phyloP scores from a whole-genome alignment of 1,140 invertebrate genomes.

The Hyles vespertilio region DNA sequence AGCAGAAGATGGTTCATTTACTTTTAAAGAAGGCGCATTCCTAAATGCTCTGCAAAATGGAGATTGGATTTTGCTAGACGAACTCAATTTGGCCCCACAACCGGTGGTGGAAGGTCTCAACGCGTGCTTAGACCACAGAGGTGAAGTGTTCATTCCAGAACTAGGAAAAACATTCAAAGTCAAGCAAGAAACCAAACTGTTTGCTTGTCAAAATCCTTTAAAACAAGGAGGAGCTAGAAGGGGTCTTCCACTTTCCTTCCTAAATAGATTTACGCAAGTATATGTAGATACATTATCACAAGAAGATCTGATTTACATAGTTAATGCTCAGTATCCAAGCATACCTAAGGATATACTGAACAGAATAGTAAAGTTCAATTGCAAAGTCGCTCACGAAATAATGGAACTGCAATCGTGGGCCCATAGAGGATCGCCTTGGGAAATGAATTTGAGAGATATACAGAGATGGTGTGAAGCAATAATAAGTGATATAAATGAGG shows the following conservation, averaged over 20 bases:
- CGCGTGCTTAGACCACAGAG: constrained; percentile 98
- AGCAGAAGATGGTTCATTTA: constrained; percentile 95
- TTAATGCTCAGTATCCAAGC: constrained; percentile 75
- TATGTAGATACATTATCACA: constrained; percentile 88
- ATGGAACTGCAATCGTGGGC: constrained; percentile 82
- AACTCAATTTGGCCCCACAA: constrained; percentile 98
- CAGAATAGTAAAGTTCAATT: constrained; percentile 90
- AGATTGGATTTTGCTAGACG: constrained; percentile 98
- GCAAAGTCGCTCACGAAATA: constrained; percentile 79
- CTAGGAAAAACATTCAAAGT: constrained; percentile 91
- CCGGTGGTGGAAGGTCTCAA: constrained; percentile 98
- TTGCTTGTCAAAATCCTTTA: constrained; percentile 99
- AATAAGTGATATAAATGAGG: constrained; percentile 41
- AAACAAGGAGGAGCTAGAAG: constrained; percentile 96
- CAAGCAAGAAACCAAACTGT: constrained; percentile 87
- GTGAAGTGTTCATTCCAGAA: constrained; percentile 97
- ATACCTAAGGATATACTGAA: constrained; percentile 77
- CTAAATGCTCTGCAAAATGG: constrained; percentile 93
- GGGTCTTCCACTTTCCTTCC: constrained; percentile 96
- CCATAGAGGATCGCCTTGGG: constrained; percentile 91
- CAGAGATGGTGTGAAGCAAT: constrained; percentile 92
- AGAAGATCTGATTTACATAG: constrained; percentile 84
- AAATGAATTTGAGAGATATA: constrained; percentile 97
- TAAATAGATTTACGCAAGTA: constrained; percentile 98
- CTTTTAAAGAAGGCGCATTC: constrained; percentile 97